Evolutionary conservation across 2,113 vertebrate species (phyloP).

Genomic region (Heterotis niloticus): DNA sequence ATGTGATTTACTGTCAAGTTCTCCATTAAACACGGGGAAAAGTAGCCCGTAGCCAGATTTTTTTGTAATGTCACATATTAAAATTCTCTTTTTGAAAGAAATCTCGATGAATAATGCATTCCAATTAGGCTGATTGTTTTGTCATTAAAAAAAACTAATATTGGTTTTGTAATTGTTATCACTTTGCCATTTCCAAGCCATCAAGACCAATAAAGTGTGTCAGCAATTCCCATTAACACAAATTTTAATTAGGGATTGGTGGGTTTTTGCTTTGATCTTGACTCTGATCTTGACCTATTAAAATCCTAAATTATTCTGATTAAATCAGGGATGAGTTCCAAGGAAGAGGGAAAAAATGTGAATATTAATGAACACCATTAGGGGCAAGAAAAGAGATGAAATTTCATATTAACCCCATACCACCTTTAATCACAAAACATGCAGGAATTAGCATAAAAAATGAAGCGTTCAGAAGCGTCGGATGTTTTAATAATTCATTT

Average conservation of each 20-base stretch:
- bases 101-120: neutral
- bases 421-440: constrained; percentile 25
- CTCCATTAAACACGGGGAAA: neutral
- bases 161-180: constrained; percentile 20
- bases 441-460: constrained; percentile 21
- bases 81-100: constrained; percentile 1
- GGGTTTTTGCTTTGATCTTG: constrained; percentile 25
- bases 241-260: constrained; percentile 24
- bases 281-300: constrained; percentile 34
- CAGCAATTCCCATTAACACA: constrained; percentile 9
- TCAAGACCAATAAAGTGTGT: constrained; percentile 22
- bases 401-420: constrained; percentile 29
- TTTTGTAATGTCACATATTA: neutral
- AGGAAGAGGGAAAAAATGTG: constrained; percentile 16
- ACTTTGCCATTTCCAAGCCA: constrained; percentile 14
- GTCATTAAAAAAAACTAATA: constrained; percentile 1
- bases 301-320: constrained; percentile 31
- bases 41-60: neutral
- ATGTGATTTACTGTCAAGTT: no score
- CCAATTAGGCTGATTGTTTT: constrained; percentile 17
- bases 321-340: constrained; percentile 30
- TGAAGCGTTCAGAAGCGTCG: neutral
- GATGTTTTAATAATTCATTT: constrained; percentile 24
- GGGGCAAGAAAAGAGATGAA: constrained; percentile 22
- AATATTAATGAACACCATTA: constrained; percentile 33